Percentiles rank a stretch among this genome's conserved stretches.
Conservation (phyloP, 2,888 invertebrate species). For the Fissipunctia ypsillon region DNA sequence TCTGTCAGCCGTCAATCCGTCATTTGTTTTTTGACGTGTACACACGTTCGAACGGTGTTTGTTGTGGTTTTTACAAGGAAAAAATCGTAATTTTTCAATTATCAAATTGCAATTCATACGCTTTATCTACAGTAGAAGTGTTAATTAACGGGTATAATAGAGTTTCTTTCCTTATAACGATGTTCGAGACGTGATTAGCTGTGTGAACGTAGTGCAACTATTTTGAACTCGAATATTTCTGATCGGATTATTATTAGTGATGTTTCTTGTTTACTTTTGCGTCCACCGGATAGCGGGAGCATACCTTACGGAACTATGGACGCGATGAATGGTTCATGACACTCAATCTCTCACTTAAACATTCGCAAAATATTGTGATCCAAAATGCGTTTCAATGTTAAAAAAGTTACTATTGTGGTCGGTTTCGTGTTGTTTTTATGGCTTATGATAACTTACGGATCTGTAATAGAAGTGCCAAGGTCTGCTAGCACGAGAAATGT, state of each 20-base stretch:
- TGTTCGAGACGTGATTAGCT: slow-evolving; percentile 16
- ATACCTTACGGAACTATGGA: slow-evolving; percentile 50
- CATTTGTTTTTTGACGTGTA: slow-evolving; percentile 73
- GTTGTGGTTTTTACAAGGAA: slow-evolving; percentile 63
- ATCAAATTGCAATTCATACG: slow-evolving; percentile 47
- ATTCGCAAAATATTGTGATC: slow-evolving; percentile 2
- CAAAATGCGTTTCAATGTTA: slow-evolving; percentile 85
- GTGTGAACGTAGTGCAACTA: slow-evolving; percentile 35
- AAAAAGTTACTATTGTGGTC: slow-evolving; percentile 75
- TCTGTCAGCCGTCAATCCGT: slow-evolving; percentile 44
- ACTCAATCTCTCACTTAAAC: slow-evolving; percentile 44
- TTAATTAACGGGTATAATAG: slow-evolving; percentile 30
- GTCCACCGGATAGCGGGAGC: slow-evolving; percentile 44
- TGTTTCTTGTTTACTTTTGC: slow-evolving; percentile 66
- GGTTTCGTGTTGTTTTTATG: slow-evolving; percentile 76
- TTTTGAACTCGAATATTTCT: slow-evolving; percentile 40
- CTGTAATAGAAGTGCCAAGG: slow-evolving; percentile 74
- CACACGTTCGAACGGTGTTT: slow-evolving; percentile 63
- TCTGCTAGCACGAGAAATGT: slow-evolving; percentile 57
- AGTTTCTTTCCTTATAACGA: slow-evolving; percentile 30
- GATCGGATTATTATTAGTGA: slow-evolving; percentile 44
- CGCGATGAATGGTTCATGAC: slow-evolving; percentile 46
- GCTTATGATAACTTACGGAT: slow-evolving; percentile 79
- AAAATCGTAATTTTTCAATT: slow-evolving; percentile 58
- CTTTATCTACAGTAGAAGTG: slow-evolving; percentile 50